Percentiles rank a stretch among this genome's conserved stretches.
Evolutionary conservation across 2,888 invertebrate genomes (phyloP).

Genomic region (Drosophila acutilabella): DNA sequence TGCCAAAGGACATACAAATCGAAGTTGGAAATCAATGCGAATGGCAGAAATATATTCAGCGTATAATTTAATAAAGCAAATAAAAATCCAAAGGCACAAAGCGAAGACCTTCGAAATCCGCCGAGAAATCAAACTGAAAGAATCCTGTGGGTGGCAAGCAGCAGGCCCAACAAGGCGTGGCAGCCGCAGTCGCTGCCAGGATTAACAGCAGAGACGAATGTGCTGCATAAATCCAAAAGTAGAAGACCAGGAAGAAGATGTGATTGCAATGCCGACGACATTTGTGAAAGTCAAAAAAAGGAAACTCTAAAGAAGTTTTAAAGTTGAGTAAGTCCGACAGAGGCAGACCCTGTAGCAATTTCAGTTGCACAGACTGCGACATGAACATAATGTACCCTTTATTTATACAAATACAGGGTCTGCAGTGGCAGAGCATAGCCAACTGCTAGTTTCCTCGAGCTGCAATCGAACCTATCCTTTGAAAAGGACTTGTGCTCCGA

Average conservation of each 20-base stretch:
- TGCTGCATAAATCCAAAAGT: slow-evolving; percentile 65
- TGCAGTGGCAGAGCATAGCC: slow-evolving; percentile 26
- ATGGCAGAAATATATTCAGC: slow-evolving; percentile 80
- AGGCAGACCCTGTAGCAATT: background rate
- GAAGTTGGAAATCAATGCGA: slow-evolving; percentile 80
- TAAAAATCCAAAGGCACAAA: slow-evolving; percentile 54
- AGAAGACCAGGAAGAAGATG: background rate
- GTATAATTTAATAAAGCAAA: slow-evolving; percentile 82
- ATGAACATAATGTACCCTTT: background rate
- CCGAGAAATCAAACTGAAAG: slow-evolving; percentile 71
- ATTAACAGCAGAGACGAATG: slow-evolving; percentile 72
- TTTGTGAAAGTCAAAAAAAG: slow-evolving; percentile 26
- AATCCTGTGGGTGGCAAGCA: slow-evolving; percentile 8
- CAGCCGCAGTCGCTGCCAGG: slow-evolving; percentile 36
- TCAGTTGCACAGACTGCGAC: too few species aligned
- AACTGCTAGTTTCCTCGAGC: slow-evolving; percentile 5
- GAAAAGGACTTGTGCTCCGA: slow-evolving; percentile 21
- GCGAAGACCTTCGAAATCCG: slow-evolving; percentile 53
- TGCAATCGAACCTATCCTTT: slow-evolving; percentile 1
- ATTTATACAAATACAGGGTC: background rate
- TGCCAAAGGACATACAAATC: slow-evolving; percentile 77
- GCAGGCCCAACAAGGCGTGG: slow-evolving; percentile 38
- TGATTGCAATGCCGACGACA: slow-evolving; percentile 57
- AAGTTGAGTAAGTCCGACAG: background rate
- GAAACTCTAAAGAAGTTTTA: background rate